A percentile compares a stretch with the other conserved stretches of the same genome.
These are phyloP conservation scores for Drosophila ochracea DNA, from an alignment of 2,888 invertebrate genomes.

Conservation along the genomic window DNA sequence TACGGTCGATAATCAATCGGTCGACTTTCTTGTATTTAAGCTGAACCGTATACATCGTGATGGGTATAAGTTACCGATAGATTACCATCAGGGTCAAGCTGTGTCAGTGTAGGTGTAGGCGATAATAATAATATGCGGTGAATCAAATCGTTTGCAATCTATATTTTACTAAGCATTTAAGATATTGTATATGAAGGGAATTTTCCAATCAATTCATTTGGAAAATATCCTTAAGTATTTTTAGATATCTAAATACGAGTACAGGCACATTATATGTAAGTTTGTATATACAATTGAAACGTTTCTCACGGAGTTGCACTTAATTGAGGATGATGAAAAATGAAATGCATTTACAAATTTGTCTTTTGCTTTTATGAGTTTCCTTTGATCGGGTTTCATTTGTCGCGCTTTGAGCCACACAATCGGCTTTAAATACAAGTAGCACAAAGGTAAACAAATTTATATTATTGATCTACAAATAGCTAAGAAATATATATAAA, in stretches of 20 bases:
- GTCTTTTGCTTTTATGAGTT: conserved; percentile 32
- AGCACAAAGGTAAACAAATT: conserved; percentile 29
- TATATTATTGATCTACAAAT: conserved; percentile 9
- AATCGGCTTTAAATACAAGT: conserved; percentile 26
- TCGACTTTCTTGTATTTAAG: neutral
- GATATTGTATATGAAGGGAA: neutral
- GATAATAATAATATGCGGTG: neutral
- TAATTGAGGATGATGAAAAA: conserved; percentile 11
- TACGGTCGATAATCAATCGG: neutral
- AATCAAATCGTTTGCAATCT: neutral
- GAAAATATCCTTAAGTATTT: neutral
- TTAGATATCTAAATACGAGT: conserved; percentile 14
- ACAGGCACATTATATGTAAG: conserved; percentile 8
- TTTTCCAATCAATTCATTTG: neutral
- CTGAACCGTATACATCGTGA: neutral
- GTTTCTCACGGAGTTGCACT: conserved; percentile 5
- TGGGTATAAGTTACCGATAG: neutral
- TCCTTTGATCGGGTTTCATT: conserved; percentile 23
- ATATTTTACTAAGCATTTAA: conserved; percentile 1
- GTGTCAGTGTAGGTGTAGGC: neutral
- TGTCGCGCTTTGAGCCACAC: conserved; percentile 30
- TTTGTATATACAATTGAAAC: conserved; percentile 11
- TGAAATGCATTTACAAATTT: conserved; percentile 37
- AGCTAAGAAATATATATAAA: conserved; percentile 15
- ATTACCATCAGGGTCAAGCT: neutral